Percentiles rank a stretch among this genome's conserved stretches.
Evolutionary conservation across 2,113 vertebrate genomes (phyloP).

Genomic region (Proterorhinus semilunaris): DNA sequence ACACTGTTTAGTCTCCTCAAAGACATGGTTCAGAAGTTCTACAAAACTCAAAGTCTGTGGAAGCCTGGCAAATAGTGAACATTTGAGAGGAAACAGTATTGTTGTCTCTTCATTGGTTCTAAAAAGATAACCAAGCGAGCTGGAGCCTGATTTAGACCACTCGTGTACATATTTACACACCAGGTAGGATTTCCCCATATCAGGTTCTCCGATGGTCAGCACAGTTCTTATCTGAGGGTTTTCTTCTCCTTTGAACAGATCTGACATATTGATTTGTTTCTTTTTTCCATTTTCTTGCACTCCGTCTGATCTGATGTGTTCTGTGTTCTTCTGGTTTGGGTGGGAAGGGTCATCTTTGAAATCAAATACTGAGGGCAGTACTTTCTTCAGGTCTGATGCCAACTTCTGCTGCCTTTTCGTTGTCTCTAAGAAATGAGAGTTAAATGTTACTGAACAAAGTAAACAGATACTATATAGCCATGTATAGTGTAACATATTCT

Average conservation of each 20-base stretch:
- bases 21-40: slow-evolving; percentile 18
- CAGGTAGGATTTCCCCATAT: slow-evolving; percentile 26
- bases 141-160: neutral
- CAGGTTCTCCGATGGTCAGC: slow-evolving; percentile 12
- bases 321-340: slow-evolving; percentile 29
- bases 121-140: accelerated
- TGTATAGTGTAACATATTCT: no score
- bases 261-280: neutral
- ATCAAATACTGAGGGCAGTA: neutral
- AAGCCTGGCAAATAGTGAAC: neutral
- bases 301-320: slow-evolving; percentile 29
- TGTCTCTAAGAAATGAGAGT: slow-evolving; percentile 19
- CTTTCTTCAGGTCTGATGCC: neutral
- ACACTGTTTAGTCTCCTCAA: slow-evolving; percentile 10
- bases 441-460: neutral
- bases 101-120: neutral
- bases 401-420: neutral
- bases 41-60: slow-evolving; percentile 1
- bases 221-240: neutral
- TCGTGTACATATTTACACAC: slow-evolving; percentile 7
- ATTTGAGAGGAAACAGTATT: slow-evolving; percentile 17
- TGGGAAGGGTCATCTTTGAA: slow-evolving; percentile 13
- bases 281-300: neutral
- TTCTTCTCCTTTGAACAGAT: slow-evolving; percentile 7
- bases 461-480: neutral